Evolutionary conservation across 2,888 invertebrate genomes (phyloP), one percentile per base, ranked within the genome.

Genomic region (Craniophora ligustri): DNA sequence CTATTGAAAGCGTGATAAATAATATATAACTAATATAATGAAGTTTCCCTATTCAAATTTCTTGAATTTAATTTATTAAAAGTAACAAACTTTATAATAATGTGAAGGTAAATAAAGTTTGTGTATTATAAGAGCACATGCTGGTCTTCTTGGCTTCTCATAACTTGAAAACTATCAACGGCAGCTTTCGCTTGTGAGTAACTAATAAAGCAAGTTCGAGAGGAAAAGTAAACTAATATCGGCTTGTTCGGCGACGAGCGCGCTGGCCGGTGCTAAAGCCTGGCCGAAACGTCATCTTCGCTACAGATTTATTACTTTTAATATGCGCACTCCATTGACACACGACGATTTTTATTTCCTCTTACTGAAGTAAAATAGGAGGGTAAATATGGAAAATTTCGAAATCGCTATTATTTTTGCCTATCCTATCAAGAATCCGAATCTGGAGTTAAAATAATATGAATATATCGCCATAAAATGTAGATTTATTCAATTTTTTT

Each of bases 141-240:
- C 74, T 75, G 67, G 61, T 79, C 79, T 81, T 82, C 80, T 82
- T 85, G 78, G 77, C 82, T 87, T 86, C 84, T 88, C 86, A 88
- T 92, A 92, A 88, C 84, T 88, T 85, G 87, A 84, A 87, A 91
- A 90, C 87, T 91, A 91, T 89, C 86, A 85, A 78, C 78, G 84
- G 81, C 84, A 83, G 85, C 84, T 86, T 84, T 85, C 80, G 81
- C 82, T 85, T 86, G 73, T 86, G 81, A 88, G 85, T 91, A 92
- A 89, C 89, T 92, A 92, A 92, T 93, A 92, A 91, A 90, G 88
- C 90, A 91, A 93, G 89, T 92, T 92, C 84, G 86, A 92, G 92
- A 88, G 89, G 88, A 90, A 92, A 93, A 93, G 93, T 92, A 93
- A 93, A 94, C 93, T 94, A 94, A 94, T 94, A 94, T 92, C 93